Evolutionary conservation across 2,888 invertebrate genomes (phyloP), one percentile per base, ranked within the genome.

Genomic region (Cerastis rubricosa): DNA sequence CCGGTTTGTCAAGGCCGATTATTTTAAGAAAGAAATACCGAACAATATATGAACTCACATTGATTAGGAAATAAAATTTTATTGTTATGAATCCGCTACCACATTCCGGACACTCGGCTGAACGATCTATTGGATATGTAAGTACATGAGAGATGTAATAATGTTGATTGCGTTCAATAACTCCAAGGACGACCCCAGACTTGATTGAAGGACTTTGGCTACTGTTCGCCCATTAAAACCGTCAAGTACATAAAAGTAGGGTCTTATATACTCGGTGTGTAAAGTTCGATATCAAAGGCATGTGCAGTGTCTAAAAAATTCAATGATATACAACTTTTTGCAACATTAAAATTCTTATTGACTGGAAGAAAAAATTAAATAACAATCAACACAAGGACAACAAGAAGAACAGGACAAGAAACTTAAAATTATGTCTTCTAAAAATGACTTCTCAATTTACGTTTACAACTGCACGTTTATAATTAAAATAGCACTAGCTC

Each of bases 101-200:
- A 74, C 63, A 85, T 84, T 85, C 69, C 63, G 65, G 29, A 66
- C 59, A 69, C 51, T 75, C 22, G 12, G 25, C 35, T 61, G 29
- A 69, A 73, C 57, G 63, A 76, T 74, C 59, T 74, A 64, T 74
- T 72, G 74, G 63, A 69, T 63, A 69, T 61, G 65, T 73, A 74
- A 68, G 71, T 66, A 83, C 47, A 73, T 69, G 73, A 64, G 69
- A 81, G 71, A 81, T 49, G 65, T 81, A 81, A 85, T 82, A 78
- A 83, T 74, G 73, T 77, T 81, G 76, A 83, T 87, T 78, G 80
- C 75, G 76, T 65, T 85, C 85, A 74, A 87, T 87, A 88, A 78
- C 71, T 78, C 70, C 66, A 80, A 83, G 73, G 87, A 40, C 72
- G 82, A 74, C 45, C 72, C 70, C 71, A 57, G 63, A 25, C 67